These are phyloP conservation scores for Heliconius cydno DNA, from an alignment of 2,888 invertebrate genomes.

Conservation along the genomic window DNA sequence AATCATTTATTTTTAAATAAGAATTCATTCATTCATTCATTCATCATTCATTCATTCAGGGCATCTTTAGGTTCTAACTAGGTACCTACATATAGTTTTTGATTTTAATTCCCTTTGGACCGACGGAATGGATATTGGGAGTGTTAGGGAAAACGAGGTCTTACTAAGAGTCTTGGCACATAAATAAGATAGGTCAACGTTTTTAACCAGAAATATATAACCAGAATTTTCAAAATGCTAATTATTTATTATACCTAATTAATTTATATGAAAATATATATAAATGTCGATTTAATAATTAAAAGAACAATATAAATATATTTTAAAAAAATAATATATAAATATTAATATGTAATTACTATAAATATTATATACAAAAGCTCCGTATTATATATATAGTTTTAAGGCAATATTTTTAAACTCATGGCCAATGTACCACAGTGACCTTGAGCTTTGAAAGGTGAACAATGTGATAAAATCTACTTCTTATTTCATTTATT, in stretches of 20 bases:
- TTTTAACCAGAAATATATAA: too few relatives aligned
- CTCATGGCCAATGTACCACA: slow-evolving; percentile 21
- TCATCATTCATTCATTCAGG: too few relatives aligned
- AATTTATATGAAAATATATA: background rate
- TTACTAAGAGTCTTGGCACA: slow-evolving; percentile 6
- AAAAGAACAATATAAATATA: background rate
- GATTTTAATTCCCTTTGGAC: slow-evolving; percentile 33
- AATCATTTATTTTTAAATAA: background rate
- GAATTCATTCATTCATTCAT: too few relatives aligned
- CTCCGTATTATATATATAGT: background rate
- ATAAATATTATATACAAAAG: background rate
- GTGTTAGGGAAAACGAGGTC: slow-evolving; percentile 29
- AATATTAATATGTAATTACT: background rate
- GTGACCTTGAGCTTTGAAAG: slow-evolving; percentile 38
- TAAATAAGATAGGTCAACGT: slow-evolving; percentile 2
- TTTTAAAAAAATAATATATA: too few relatives aligned
- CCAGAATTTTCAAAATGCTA: too few relatives aligned
- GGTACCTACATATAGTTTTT: slow-evolving; percentile 16
- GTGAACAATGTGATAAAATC: slow-evolving; percentile 31
- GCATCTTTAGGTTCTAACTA: too few relatives aligned
- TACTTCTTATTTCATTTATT: slow-evolving; percentile 23
- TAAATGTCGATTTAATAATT: background rate
- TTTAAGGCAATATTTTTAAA: slow-evolving; percentile 15
- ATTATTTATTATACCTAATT: too few relatives aligned
- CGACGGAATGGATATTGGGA: slow-evolving; percentile 38